Evolutionary conservation across 2,113 vertebrate species (phyloP).

Genomic region (Malurus melanocephalus): DNA sequence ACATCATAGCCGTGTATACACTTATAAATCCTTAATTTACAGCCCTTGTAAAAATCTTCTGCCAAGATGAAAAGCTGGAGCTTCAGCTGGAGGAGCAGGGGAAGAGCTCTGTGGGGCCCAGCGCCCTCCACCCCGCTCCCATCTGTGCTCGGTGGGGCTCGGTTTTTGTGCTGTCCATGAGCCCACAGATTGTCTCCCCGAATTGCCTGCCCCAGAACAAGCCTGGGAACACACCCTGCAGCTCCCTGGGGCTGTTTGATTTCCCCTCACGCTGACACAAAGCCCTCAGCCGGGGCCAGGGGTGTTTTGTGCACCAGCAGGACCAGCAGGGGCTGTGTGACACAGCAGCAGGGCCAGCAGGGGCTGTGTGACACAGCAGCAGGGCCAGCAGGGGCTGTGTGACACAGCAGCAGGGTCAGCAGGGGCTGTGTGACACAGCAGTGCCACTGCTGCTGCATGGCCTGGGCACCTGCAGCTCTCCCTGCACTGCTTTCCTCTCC

Average conservation of each 20-base stretch:
- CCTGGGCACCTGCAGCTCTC: not conserved
- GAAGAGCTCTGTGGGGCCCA: not conserved
- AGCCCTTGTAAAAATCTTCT: slow-evolving; percentile 56
- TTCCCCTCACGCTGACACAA: fast-evolving
- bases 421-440: not conserved
- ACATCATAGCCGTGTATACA: slow-evolving; percentile 51
- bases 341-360: not conserved
- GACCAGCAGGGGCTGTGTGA: not conserved
- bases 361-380: not conserved
- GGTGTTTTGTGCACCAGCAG: not conserved
- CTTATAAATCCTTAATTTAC: slow-evolving; percentile 60
- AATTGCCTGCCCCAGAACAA: not conserved
- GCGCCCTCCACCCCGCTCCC: not conserved
- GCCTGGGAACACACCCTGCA: not conserved
- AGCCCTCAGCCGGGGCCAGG: not conserved
- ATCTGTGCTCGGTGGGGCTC: not conserved
- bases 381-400: not conserved
- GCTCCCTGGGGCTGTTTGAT: not conserved
- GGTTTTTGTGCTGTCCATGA: not conserved
- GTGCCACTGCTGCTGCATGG: not conserved
- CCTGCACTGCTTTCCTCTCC: not conserved
- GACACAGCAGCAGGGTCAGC: not conserved
- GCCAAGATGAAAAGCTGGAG: slow-evolving; percentile 60
- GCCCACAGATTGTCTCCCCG: not conserved
- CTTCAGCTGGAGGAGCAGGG: slow-evolving; percentile 36